These are phyloP conservation scores for Chloroclysta siterata DNA, from an alignment of 2,888 invertebrate species.

Conservation along the genomic window DNA sequence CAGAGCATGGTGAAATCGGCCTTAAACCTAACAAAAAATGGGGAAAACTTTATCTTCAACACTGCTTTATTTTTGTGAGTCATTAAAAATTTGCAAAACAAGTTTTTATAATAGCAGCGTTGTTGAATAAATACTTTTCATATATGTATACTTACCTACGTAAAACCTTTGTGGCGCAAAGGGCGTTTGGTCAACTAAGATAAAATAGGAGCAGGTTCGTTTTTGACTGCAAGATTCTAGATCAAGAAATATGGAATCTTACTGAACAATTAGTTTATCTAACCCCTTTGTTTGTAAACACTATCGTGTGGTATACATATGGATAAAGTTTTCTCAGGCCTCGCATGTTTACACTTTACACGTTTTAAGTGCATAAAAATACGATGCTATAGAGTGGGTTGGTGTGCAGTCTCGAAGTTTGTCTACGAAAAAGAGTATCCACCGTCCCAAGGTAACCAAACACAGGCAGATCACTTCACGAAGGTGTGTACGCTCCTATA, in stretches of 20 bases:
- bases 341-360: not conserved
- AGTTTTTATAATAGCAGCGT: not conserved
- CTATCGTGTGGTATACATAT: not conserved
- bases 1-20: too few relatives aligned
- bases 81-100: not conserved
- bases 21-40: not conserved
- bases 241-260: not conserved
- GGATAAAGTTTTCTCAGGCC: not conserved
- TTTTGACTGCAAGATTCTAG: too few relatives aligned
- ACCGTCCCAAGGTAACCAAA: not conserved
- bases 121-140: too few relatives aligned
- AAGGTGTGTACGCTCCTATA: conserved; percentile 71
- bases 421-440: not conserved
- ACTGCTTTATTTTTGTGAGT: not conserved
- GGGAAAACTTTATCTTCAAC: not conserved
- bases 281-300: not conserved
- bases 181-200: too few relatives aligned
- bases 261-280: not conserved
- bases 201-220: too few relatives aligned
- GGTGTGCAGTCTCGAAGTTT: not conserved
- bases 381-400: not conserved
- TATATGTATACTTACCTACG: too few relatives aligned
- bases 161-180: too few relatives aligned
- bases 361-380: not conserved
- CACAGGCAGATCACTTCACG: conserved; percentile 61